Evolutionary conservation across 2,113 vertebrate species (phyloP), one percentile per base, ranked within the genome.

Genomic region (Cephalopterus ornatus): DNA sequence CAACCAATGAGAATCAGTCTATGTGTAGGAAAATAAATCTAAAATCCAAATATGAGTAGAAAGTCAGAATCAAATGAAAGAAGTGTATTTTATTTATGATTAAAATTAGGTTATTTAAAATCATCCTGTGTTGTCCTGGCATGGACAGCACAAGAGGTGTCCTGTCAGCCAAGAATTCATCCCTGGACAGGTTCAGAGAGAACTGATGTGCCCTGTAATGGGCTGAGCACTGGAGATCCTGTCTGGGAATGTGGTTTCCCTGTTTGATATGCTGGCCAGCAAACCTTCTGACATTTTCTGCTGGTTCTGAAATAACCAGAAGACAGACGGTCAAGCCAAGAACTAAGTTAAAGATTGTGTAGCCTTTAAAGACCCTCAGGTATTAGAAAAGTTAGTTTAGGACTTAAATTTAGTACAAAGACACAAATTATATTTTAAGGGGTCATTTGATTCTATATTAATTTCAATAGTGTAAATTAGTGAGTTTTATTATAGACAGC

Each of bases 251-350:
- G 44, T 0, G 1, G 24, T 16, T 66, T 80, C 13, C 19, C 46
- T 63, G 12, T 44, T 37, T 53, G 63, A 49, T 17, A 4, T 4
- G 3, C 14, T 39, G 44, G 42, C 39, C 56, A 78, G 47, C 8
- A 87, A 44, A 56, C 24, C n/a, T 80, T 53, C 56, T 71, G 59
- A 33, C 39, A 77, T 52, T 9, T 77, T 55, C 42, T 63, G 17
- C 22, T 81, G 30, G 23, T 76, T 46, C 71, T 62, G 59, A 83
- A 93, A 73, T 66, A 80, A 39, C 22, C 35, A 50, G 17, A 52
- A 52, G 44, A 52, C 4, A 79, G 14, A 63, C 0, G 0, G 11
- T 53, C 6, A 15, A 72, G 33, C 19, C 4, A 8, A 72, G 52
- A 79, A 44, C 12, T 55, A 15, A 78, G 16, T 52, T 85, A 76